A percentile compares a stretch with the other conserved stretches of the same genome.
Evolutionary conservation across 2,113 vertebrate genomes (phyloP).

Genomic region (Prolemur simus): DNA sequence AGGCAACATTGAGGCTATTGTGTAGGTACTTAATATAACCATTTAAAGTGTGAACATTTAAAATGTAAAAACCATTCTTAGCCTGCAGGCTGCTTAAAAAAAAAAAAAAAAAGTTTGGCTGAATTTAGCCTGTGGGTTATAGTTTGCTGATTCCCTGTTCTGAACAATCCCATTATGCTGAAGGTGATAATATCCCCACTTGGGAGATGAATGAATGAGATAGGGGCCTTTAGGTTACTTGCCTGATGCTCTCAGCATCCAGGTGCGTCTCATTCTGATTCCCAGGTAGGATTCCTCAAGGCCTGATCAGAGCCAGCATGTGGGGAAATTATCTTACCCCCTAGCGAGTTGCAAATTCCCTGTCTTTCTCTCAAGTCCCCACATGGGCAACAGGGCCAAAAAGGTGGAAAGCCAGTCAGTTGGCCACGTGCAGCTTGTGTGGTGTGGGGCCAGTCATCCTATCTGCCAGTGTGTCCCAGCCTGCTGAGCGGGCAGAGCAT

Average conservation of each 20-base stretch:
- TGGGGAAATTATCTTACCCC: background rate
- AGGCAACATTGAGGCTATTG: background rate
- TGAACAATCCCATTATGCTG: background rate
- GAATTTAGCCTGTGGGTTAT: background rate
- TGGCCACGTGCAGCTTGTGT: fast-evolving
- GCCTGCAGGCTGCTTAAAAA: background rate
- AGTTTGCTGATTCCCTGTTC: background rate
- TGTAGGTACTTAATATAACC: background rate
- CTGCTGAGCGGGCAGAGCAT: background rate
- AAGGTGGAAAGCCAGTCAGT: background rate
- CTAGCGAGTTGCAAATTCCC: background rate
- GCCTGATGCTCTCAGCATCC: background rate
- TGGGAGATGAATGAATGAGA: background rate
- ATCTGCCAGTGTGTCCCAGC: background rate
- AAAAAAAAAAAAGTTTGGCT: background rate
- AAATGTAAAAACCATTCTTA: background rate
- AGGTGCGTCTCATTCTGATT: background rate
- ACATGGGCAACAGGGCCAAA: background rate
- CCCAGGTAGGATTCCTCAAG: background rate
- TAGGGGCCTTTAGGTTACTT: background rate
- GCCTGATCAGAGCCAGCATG: background rate
- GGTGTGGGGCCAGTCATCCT: background rate
- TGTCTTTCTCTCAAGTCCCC: background rate
- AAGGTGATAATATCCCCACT: background rate
- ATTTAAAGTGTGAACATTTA: background rate